Conservation (phyloP, 1,140 invertebrate species). For the Trissolcus basalis region DNA sequence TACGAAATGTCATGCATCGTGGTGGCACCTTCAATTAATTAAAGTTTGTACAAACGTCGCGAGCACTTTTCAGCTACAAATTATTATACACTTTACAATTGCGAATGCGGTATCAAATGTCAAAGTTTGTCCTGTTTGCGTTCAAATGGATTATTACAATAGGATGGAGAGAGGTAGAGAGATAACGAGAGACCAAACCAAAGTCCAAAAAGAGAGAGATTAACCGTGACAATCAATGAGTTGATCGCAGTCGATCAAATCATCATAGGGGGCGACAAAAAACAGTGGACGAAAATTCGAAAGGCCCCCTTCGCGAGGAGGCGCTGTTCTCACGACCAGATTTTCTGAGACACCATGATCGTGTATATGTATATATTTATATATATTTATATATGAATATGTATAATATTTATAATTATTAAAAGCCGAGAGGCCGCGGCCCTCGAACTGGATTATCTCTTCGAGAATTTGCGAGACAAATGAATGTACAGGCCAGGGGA, state of each 20-base stretch:
- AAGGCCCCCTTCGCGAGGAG: conserved; percentile 16
- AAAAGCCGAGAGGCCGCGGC: conserved; percentile 55
- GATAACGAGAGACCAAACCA: conserved; percentile 5
- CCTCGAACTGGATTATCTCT: conserved; percentile 55
- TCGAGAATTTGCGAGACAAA: conserved; percentile 53
- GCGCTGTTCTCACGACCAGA: conserved; percentile 41
- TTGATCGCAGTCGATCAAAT: conserved; percentile 7
- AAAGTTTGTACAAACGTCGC: conserved; percentile 37
- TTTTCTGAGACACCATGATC: conserved; percentile 58
- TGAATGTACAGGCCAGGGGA: conserved; percentile 40
- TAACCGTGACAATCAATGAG: no score
- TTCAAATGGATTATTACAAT: conserved; percentile 6
- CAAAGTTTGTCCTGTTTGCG: conserved; percentile 17
- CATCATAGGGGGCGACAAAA: not conserved
- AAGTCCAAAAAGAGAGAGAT: not conserved
- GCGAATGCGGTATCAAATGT: conserved; percentile 26
- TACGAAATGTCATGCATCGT: conserved; percentile 15
- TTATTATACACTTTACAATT: conserved; percentile 55
- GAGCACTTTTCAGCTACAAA: conserved; percentile 29
- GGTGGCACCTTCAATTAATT: conserved; percentile 10
- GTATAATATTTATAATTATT: conserved; percentile 67
- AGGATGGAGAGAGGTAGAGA: not conserved
- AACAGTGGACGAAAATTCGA: conserved; percentile 20
- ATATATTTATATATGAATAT: conserved; percentile 48
- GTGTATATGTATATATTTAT: conserved; percentile 30